A percentile compares a stretch with the other conserved stretches of the same genome.
phyloP scores from a whole-genome alignment of 2,888 invertebrate genomes.

The Colostygia pectinataria region DNA sequence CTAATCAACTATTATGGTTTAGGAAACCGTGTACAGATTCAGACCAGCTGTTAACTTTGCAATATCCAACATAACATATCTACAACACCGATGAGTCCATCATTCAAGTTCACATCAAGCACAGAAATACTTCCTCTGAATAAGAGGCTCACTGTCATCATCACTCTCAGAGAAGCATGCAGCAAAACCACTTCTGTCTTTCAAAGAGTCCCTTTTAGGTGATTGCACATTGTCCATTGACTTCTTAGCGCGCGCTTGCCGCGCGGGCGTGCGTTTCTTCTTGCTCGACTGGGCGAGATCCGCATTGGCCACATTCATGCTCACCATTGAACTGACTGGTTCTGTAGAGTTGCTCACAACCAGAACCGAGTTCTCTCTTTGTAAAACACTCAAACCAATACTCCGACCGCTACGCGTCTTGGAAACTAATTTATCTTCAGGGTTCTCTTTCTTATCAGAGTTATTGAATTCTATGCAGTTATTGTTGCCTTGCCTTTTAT shows the following conservation, averaged over 20 bases:
- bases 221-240: conserved; percentile 44
- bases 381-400: conserved; percentile 48
- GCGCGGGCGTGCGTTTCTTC: conserved; percentile 41
- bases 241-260: conserved; percentile 46
- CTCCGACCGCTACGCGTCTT: conserved; percentile 65
- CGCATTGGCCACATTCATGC: conserved; percentile 59
- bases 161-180: conserved; percentile 76
- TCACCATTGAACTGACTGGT: conserved; percentile 56
- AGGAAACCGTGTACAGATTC: conserved; percentile 14
- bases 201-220: conserved; percentile 51
- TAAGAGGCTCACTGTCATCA: conserved; percentile 63
- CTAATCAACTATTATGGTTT: conserved; percentile 7
- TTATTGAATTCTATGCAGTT: conserved; percentile 49
- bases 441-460: conserved; percentile 61
- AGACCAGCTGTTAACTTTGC: conserved; percentile 23
- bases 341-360: conserved; percentile 61
- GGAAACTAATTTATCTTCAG: conserved; percentile 49
- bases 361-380: conserved; percentile 58
- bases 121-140: conserved; percentile 66
- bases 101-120: conserved; percentile 33
- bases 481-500: conserved; percentile 36
- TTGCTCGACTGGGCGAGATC: conserved; percentile 31
- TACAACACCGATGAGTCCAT: conserved; percentile 18
- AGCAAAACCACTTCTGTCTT: conserved; percentile 68
- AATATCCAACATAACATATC: conserved; percentile 18